phyloP scores from a whole-genome alignment of 2,113 vertebrate species.

The Petrocephalus zakoni region DNA sequence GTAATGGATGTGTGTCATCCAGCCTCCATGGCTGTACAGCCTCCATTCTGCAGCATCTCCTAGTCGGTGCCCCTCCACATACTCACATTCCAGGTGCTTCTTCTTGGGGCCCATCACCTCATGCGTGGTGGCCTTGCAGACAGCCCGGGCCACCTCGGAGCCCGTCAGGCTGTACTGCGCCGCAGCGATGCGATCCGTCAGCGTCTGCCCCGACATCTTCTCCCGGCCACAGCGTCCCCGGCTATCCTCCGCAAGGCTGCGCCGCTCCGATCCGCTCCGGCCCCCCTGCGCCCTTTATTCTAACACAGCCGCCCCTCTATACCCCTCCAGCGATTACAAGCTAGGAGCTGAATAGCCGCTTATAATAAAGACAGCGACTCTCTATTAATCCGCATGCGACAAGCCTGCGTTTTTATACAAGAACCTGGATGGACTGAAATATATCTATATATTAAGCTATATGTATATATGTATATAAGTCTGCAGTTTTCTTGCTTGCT shows the following conservation, averaged over 20 bases:
- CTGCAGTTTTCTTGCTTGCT: not conserved
- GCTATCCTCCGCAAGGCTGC: not conserved
- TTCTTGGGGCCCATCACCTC: conserved; percentile 98
- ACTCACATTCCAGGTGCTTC: conserved; percentile 99
- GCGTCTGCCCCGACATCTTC: conserved; percentile 99
- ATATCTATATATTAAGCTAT: not conserved
- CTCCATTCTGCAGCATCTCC: not conserved
- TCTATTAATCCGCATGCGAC: conserved; percentile 12
- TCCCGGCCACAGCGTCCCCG: conserved; percentile 28
- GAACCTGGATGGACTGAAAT: not conserved
- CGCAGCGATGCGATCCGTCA: conserved; percentile 98
- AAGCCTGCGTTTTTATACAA: not conserved
- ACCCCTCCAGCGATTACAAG: not conserved
- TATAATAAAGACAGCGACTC: not conserved
- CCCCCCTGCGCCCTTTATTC: not conserved
- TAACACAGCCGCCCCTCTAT: not conserved
- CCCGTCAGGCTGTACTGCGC: conserved; percentile 97
- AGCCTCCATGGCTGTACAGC: conserved; percentile 12
- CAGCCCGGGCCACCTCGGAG: conserved; percentile 87
- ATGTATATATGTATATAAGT: not conserved
- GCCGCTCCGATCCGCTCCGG: not conserved
- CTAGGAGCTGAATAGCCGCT: not conserved
- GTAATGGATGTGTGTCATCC: conserved; percentile 20
- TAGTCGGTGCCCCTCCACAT: not conserved
- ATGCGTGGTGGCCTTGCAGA: conserved; percentile 97